Percentiles rank a stretch among this genome's conserved stretches.
Conservation (phyloP, 2,797 vertebrate genomes). For the Hyperoplus lanceolatus region DNA sequence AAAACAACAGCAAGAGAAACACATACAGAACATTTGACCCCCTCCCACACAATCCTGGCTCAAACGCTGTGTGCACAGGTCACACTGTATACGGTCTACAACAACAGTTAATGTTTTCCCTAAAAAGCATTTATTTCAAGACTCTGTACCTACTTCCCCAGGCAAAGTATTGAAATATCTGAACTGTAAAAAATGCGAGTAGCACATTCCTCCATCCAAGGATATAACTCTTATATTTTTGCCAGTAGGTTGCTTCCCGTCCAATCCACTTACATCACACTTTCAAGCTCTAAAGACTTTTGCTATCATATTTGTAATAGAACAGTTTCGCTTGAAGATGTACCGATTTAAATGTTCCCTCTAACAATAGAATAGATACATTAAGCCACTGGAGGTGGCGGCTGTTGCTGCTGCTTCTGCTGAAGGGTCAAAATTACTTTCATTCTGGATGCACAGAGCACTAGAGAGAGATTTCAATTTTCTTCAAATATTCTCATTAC, state of each 20-base stretch:
- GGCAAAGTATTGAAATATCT: conserved; percentile 38
- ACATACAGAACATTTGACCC: background rate
- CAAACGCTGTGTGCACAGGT: conserved; percentile 18
- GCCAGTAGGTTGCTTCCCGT: conserved; percentile 56
- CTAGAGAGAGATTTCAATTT: conserved; percentile 84
- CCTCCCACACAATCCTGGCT: background rate
- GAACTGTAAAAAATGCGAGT: conserved; percentile 31
- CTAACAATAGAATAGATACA: conserved; percentile 74
- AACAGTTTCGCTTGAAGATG: conserved; percentile 79
- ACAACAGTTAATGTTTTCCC: conserved; percentile 17
- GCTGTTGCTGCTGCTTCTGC: conserved; percentile 59
- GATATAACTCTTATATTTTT: conserved; percentile 54
- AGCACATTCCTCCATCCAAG: conserved; percentile 41
- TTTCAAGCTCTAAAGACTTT: conserved; percentile 73
- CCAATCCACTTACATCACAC: conserved; percentile 75
- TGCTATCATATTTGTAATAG: conserved; percentile 72
- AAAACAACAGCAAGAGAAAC: background rate
- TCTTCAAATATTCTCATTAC: conserved; percentile 85
- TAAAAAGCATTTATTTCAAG: conserved; percentile 11
- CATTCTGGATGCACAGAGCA: conserved; percentile 75
- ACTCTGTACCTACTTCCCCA: conserved; percentile 3
- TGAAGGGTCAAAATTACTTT: conserved; percentile 81
- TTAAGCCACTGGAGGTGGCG: conserved; percentile 63
- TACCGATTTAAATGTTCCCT: conserved; percentile 77
- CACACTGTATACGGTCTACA: background rate